Percentiles rank a stretch among this genome's conserved stretches.
Conservation (phyloP, 1,140 invertebrate species). For the Spodoptera frugiperda region DNA sequence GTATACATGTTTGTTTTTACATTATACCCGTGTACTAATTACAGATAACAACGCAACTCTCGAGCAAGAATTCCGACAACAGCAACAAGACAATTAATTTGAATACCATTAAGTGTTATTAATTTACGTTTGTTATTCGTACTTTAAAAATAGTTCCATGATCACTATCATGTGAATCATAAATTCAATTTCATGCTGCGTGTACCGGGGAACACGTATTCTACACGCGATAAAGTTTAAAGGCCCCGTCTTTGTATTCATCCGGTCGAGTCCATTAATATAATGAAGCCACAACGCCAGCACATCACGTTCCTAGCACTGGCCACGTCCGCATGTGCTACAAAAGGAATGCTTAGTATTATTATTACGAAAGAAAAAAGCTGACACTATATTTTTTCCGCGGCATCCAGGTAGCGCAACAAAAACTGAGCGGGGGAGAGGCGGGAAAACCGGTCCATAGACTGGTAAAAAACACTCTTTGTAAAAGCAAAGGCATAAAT, state of each 20-base stretch:
- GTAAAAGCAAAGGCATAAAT: constrained; percentile 79
- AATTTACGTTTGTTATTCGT: constrained; percentile 22
- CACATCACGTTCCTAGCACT: constrained; percentile 77
- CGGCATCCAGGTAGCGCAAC: constrained; percentile 81
- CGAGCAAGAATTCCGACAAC: constrained; percentile 1
- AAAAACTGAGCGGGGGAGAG: constrained; percentile 66
- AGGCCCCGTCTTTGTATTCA: constrained; percentile 81
- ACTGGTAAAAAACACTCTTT: constrained; percentile 72
- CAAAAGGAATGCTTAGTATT: constrained; percentile 84
- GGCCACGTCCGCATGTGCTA: constrained; percentile 79
- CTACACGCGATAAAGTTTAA: constrained; percentile 72
- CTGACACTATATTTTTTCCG: constrained; percentile 79
- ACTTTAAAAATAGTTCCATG: constrained; percentile 48
- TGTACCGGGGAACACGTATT: constrained; percentile 61
- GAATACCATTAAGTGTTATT: constrained; percentile 2
- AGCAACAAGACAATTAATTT: constrained; percentile 21
- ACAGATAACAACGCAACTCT: constrained; percentile 4
- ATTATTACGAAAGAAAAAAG: constrained; percentile 81
- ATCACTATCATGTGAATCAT: constrained; percentile 60
- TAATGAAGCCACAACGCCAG: constrained; percentile 80
- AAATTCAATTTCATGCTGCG: constrained; percentile 69
- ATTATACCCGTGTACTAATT: constrained; percentile 17
- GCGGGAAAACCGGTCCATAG: constrained; percentile 74
- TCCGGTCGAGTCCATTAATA: constrained; percentile 82
- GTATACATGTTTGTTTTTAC: not conserved